These are phyloP conservation scores for Catagonus wagneri DNA, from an alignment of 2,113 vertebrate species.

Conservation along the genomic window DNA sequence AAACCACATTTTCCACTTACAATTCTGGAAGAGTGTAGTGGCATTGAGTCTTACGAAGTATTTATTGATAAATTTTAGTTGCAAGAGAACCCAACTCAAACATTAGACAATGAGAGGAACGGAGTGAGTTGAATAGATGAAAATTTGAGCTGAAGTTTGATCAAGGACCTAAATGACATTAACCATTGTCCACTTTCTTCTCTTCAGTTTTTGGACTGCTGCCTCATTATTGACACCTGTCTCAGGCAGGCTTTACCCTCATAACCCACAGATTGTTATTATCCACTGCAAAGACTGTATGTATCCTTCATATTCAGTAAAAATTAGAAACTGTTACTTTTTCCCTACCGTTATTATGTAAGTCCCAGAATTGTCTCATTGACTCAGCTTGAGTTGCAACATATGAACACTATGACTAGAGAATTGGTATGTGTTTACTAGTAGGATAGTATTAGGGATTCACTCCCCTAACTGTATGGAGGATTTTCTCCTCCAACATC, in stretches of 20 bases:
- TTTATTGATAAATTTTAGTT: not conserved
- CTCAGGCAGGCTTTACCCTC: not conserved
- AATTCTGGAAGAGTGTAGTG: not conserved
- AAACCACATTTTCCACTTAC: not conserved
- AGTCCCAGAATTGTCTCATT: not conserved
- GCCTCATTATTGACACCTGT: not conserved
- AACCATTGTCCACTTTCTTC: not conserved
- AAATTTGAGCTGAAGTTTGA: not conserved
- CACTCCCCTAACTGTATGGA: not conserved
- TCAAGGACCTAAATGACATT: not conserved
- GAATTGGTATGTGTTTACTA: not conserved
- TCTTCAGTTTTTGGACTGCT: not conserved
- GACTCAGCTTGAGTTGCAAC: not conserved
- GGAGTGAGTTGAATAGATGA: not conserved
- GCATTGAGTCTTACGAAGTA: not conserved
- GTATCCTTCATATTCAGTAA: not conserved
- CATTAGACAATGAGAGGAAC: not conserved
- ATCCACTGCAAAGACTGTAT: not conserved
- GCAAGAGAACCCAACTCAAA: not conserved
- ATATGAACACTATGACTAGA: not conserved
- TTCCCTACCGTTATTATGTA: not conserved
- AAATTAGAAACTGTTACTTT: not conserved
- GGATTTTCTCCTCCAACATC: not conserved
- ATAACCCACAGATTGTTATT: not conserved
- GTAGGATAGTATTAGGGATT: not conserved